Conservation (phyloP, 2,113 vertebrate genomes). For the Rissa tridactyla region DNA sequence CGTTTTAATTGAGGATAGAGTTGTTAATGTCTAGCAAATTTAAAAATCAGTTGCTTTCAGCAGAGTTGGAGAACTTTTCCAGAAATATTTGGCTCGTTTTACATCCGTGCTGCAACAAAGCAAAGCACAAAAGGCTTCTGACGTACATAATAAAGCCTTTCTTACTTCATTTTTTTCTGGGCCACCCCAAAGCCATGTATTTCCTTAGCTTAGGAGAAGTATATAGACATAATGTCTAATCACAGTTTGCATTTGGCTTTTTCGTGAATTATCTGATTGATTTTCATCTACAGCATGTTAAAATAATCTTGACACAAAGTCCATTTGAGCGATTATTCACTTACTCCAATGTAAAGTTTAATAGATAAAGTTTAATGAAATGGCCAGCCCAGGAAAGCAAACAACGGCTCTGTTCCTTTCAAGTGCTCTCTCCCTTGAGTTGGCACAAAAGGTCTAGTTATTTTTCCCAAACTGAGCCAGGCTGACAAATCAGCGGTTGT, state of each 20-base stretch:
- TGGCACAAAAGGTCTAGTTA: background rate
- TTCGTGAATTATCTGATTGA: background rate
- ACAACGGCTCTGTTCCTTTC: background rate
- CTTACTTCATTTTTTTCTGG: background rate
- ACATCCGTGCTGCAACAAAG: background rate
- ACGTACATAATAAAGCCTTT: background rate
- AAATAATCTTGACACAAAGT: conserved; percentile 1
- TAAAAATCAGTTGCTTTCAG: background rate
- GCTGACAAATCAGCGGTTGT: background rate
- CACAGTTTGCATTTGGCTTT: background rate
- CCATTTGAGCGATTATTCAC: background rate
- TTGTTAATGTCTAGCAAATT: background rate
- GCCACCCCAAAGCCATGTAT: background rate
- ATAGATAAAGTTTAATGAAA: background rate
- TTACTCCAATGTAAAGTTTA: background rate
- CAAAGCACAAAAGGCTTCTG: background rate
- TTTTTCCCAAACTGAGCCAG: background rate
- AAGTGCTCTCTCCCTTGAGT: background rate
- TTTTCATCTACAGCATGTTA: background rate
- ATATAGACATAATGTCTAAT: background rate
- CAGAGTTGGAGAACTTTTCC: background rate
- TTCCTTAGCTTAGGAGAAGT: background rate
- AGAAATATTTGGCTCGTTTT: background rate
- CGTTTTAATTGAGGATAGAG: background rate
- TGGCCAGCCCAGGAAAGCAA: background rate